Percentiles rank a stretch among this genome's conserved stretches.
phyloP scores from a whole-genome alignment of 2,113 vertebrate genomes.

The Xyliphius kryptos region DNA sequence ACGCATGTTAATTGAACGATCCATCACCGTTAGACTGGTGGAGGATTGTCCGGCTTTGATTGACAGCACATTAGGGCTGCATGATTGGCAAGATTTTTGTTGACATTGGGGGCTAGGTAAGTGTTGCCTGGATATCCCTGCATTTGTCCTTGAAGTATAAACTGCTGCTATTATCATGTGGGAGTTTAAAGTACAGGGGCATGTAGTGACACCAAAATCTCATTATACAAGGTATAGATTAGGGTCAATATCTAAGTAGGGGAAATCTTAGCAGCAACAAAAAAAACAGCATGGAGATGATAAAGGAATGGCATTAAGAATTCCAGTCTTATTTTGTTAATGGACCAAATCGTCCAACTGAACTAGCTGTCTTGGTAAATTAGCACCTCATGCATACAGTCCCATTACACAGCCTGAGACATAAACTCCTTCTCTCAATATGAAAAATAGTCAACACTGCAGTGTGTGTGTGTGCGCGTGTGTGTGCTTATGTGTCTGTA shows the following conservation, averaged over 20 bases:
- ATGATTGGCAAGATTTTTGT: conserved; percentile 52
- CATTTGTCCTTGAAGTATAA: no score
- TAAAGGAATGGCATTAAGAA: conserved; percentile 32
- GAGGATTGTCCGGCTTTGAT: conserved; percentile 56
- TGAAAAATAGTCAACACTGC: not conserved
- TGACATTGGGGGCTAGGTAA: conserved; percentile 57
- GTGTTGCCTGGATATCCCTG: conserved; percentile 36
- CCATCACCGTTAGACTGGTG: conserved; percentile 61
- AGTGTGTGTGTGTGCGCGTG: not conserved
- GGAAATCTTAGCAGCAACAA: no score
- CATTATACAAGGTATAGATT: no score
- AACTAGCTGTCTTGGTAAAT: conserved; percentile 26
- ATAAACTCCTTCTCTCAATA: no score
- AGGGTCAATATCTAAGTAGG: no score
- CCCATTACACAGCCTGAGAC: conserved; percentile 29
- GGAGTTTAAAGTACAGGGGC: no score
- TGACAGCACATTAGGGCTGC: conserved; percentile 64
- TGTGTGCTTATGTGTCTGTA: no score
- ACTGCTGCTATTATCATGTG: conserved; percentile 2
- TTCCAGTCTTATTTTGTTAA: conserved; percentile 37
- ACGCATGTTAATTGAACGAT: conserved; percentile 68
- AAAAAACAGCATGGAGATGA: no score
- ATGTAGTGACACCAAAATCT: no score
- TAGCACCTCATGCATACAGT: conserved; percentile 29
- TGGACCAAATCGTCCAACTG: conserved; percentile 27